A percentile compares a stretch with the other conserved stretches of the same genome.
Conservation (phyloP, 37 sponge, comb jelly and placozoan species). For the Corticium candelabrum region DNA sequence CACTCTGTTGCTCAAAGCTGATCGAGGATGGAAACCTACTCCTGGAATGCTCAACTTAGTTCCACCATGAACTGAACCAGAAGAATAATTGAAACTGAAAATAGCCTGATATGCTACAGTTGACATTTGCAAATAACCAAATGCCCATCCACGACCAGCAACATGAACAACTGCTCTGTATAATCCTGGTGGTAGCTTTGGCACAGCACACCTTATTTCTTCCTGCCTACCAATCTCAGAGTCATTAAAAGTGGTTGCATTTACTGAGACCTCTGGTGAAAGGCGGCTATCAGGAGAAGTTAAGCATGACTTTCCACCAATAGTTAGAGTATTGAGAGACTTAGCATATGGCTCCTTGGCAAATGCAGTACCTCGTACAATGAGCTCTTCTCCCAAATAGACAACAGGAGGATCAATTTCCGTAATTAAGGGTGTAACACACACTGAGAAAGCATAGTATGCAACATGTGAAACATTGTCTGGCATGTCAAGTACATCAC, state of each 20-base stretch:
- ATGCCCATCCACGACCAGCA: slow-evolving; percentile 56
- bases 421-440: background rate
- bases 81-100: background rate
- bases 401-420: background rate
- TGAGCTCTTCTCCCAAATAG: background rate
- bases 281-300: background rate
- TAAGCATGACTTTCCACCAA: background rate
- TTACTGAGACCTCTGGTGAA: background rate
- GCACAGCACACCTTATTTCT: slow-evolving; percentile 21
- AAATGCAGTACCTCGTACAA: background rate
- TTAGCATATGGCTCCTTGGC: background rate
- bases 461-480: background rate
- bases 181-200: slow-evolving; percentile 29
- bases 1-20: slow-evolving; percentile 24
- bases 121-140: slow-evolving; percentile 3
- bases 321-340: background rate
- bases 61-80: slow-evolving; percentile 60
- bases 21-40: slow-evolving; percentile 18
- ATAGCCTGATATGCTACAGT: slow-evolving; percentile 17
- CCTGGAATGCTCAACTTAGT: slow-evolving; percentile 26
- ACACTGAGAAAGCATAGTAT: background rate
- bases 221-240: background rate
- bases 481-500: too few species aligned
- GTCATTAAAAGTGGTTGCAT: background rate
- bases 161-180: slow-evolving; percentile 47